Evolutionary conservation across 2,797 vertebrate species (phyloP).

Genomic region (Aselliscus stoliczkanus): DNA sequence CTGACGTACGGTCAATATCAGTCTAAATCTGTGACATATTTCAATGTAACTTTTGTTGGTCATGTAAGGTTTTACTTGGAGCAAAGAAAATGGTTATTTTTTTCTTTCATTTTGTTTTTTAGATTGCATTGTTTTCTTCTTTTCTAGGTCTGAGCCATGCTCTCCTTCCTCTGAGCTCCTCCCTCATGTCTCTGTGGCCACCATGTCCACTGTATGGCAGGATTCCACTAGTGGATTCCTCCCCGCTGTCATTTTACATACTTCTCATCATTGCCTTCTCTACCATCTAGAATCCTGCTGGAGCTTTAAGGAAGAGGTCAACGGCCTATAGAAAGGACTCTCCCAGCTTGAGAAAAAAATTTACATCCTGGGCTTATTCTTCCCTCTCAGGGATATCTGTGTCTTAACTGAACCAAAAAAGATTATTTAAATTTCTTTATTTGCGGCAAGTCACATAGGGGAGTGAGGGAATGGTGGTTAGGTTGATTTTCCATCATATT

Average conservation of each 20-base stretch:
- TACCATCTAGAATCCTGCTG: neutral
- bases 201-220: no score
- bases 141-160: neutral
- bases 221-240: neutral
- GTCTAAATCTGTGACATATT: neutral
- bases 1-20: neutral
- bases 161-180: neutral
- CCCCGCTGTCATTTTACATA: neutral
- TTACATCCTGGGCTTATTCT: neutral
- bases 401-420: neutral
- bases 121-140: neutral
- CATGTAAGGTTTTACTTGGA: neutral
- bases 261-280: neutral
- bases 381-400: neutral
- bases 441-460: neutral
- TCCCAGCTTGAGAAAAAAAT: neutral
- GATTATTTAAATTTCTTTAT: neutral
- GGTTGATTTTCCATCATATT: conserved; percentile 43
- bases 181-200: neutral
- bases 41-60: conserved; percentile 32
- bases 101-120: neutral
- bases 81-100: neutral
- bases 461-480: neutral
- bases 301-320: neutral
- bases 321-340: neutral